Evolutionary conservation across 1,140 invertebrate species (phyloP).

Genomic region (Meloidogyne exigua): DNA sequence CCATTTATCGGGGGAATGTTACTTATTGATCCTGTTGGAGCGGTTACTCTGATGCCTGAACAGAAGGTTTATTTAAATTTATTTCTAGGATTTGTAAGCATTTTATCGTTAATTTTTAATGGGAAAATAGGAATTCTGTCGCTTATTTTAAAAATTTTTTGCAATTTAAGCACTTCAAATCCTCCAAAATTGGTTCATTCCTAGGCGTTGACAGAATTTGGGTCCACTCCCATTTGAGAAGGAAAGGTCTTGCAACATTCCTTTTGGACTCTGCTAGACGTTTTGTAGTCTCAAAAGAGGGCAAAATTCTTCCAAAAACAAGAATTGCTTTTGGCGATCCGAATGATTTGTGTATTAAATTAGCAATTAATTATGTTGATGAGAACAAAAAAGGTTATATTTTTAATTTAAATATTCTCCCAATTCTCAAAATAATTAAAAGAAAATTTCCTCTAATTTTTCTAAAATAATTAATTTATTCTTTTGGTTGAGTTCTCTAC

Average conservation of each 20-base stretch:
- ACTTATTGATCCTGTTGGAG: conserved; percentile 30
- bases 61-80: conserved; percentile 17
- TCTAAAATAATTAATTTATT: too few relatives aligned
- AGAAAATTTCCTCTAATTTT: too few relatives aligned
- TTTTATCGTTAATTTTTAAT: too few relatives aligned
- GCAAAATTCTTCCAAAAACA: conserved; percentile 13
- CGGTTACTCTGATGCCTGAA: conserved; percentile 37
- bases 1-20: conserved; percentile 37
- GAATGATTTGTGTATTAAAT: conserved; percentile 34
- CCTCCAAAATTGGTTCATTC: conserved; percentile 32
- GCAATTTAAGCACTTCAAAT: conserved; percentile 28
- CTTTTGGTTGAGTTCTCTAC: too few relatives aligned
- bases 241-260: conserved; percentile 37
- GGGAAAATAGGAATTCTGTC: too few relatives aligned
- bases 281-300: conserved; percentile 1
- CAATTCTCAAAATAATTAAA: not conserved
- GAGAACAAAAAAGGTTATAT: conserved; percentile 36
- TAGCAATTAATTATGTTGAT: conserved; percentile 30
- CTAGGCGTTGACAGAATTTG: conserved; percentile 51
- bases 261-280: conserved; percentile 38
- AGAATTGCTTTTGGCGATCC: conserved; percentile 43
- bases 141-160: not conserved
- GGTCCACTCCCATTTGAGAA: conserved; percentile 41
- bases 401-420: conserved; percentile 17
- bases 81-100: not conserved